These are phyloP conservation scores for Drosophila nannoptera DNA, from an alignment of 1,140 invertebrate genomes.

Conservation along the genomic window DNA sequence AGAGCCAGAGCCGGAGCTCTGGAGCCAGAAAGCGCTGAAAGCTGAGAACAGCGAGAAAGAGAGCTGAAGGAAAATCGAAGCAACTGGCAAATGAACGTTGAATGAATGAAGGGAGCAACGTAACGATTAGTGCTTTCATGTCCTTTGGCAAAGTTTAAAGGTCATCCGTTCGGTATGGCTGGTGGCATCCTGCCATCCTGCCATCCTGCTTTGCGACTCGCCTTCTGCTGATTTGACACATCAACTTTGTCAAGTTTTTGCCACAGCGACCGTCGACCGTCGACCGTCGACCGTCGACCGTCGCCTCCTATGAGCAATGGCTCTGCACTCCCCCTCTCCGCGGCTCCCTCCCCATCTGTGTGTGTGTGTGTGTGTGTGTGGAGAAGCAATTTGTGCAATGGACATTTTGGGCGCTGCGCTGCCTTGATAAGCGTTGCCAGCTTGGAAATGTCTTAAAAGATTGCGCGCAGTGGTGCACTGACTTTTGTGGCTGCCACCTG, in stretches of 20 bases:
- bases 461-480: conserved; percentile 64
- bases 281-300: conserved; percentile 37
- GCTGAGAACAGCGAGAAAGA: background rate
- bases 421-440: conserved; percentile 73
- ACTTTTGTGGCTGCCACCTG: conserved; percentile 48
- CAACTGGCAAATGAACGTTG: conserved; percentile 61
- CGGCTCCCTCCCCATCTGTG: background rate
- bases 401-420: conserved; percentile 67
- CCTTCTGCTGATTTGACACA: conserved; percentile 74
- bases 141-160: conserved; percentile 78
- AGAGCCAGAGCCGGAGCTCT: background rate
- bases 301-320: conserved; percentile 71
- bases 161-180: conserved; percentile 58
- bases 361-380: conserved; percentile 52
- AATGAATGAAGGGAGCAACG: conserved; percentile 74
- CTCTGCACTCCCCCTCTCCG: conserved; percentile 23
- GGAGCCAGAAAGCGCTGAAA: background rate
- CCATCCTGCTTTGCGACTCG: conserved; percentile 13
- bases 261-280: conserved; percentile 42
- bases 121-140: conserved; percentile 79
- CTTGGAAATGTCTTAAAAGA: conserved; percentile 73
- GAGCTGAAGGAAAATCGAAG: conserved; percentile 66
- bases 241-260: conserved; percentile 76
- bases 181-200: conserved; percentile 44
- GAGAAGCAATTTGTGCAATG: conserved; percentile 73